Evolutionary conservation across 2,113 vertebrate species (phyloP), one percentile per base, ranked within the genome.

Genomic region (Sapayoa aenigma): DNA sequence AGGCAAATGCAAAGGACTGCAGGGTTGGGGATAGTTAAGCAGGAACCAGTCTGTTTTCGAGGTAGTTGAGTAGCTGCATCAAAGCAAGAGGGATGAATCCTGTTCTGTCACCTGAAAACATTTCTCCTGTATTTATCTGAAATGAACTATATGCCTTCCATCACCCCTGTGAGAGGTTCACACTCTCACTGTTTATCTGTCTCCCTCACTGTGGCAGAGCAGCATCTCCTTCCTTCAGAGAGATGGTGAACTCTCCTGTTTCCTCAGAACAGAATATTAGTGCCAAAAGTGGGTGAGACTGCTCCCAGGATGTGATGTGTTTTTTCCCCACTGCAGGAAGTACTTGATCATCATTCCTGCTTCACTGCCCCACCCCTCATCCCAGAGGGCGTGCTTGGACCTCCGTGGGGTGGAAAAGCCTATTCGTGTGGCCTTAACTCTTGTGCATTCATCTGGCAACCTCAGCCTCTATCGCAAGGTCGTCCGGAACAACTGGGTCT

Each of bases 261-360:
- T 73, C 46, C 50, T 87, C 42, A 65, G 23, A 24, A 39, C 31
- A 33, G 15, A n/a, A 4, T 67, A 63, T 44, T 68, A 49, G 9
- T n/a, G 27, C 21, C 21, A 62, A 55, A 30, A 37, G 25, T 1
- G 14, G 3, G 9, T 1, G 2, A 88, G 35, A 67, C 14, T 41
- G 12, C 6, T 49, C n/a, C 23, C 0, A 9, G 22, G 9, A 20
- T 27, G 23, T 22, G 20, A 31, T 19, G 6, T 49, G 27, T 92
- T 93, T 30, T 84, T 41, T 63, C 47, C 33, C 35, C 28, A 49
- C 49, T 82, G 46, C 68, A 97, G 97, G 92, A 97, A 87, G 76
- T 97, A 98, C 69, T 46, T 97, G 93, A 95, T 97, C 47, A 62
- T 94, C 8, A 8, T 97, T 65, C 97, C 97, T 60, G 97, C 97